A percentile compares a stretch with the other conserved stretches of the same genome.
Conservation (phyloP, 1,140 invertebrate species). For the Tetragnatha versicolor region DNA sequence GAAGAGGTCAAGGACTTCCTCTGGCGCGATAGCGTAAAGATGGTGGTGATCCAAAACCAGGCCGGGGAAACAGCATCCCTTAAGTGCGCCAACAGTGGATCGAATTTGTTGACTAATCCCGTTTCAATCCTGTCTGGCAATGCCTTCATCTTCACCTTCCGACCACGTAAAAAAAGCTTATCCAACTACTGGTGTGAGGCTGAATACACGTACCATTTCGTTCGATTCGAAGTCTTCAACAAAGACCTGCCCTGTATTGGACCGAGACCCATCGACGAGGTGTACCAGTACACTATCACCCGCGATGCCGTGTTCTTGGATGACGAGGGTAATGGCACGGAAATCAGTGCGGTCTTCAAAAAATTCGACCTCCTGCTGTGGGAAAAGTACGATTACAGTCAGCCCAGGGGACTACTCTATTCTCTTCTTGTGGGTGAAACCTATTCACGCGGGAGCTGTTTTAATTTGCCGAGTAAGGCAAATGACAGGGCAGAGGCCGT, state of each 20-base stretch:
- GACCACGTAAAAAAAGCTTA: neutral
- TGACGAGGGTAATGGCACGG: neutral
- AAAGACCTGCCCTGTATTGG: conserved; percentile 25
- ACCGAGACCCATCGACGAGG: conserved; percentile 9
- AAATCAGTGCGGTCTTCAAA: conserved; percentile 35
- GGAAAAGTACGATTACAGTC: conserved; percentile 10
- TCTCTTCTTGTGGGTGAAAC: conserved; percentile 6
- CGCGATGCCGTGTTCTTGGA: conserved; percentile 36
- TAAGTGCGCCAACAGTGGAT: neutral
- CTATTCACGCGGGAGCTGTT: conserved; percentile 44
- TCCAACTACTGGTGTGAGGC: conserved; percentile 33
- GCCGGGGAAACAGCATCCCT: neutral
- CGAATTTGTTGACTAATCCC: neutral
- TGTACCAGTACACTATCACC: conserved; percentile 28
- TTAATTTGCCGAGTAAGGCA: conserved; percentile 17
- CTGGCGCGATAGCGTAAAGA: conserved; percentile 9
- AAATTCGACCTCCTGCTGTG: conserved; percentile 33
- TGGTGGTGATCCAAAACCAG: conserved; percentile 35
- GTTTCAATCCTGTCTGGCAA: neutral
- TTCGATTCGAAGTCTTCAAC: conserved; percentile 30
- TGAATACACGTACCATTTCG: conserved; percentile 18
- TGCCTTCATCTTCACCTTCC: conserved; percentile 31
- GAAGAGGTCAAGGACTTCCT: conserved; percentile 34
- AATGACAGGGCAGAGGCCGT: conserved; percentile 45
- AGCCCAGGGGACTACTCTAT: conserved; percentile 5